Evolutionary conservation across 2,797 vertebrate genomes (phyloP).

Genomic region (Mormyrus hasselquistii): DNA sequence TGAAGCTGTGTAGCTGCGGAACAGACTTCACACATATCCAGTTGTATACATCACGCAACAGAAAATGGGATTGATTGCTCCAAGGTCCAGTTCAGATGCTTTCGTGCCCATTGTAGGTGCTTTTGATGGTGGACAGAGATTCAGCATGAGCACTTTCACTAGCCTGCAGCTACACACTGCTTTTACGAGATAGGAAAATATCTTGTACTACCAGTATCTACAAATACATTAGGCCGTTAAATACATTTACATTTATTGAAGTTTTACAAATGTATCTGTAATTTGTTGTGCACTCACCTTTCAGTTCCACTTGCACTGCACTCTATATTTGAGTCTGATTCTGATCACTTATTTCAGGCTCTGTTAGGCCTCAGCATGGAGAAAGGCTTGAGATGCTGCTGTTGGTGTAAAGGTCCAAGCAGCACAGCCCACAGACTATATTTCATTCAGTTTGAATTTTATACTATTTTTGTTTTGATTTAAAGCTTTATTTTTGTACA

Average conservation of each 20-base stretch:
- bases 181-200: neutral
- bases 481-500: neutral
- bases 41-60: neutral
- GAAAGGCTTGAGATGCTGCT: neutral
- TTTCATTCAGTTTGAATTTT: neutral
- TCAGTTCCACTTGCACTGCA: neutral
- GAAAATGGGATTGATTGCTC: neutral
- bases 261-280: neutral
- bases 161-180: neutral
- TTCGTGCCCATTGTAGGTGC: neutral
- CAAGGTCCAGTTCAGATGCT: neutral
- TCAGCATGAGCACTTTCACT: neutral
- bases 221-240: neutral
- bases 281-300: neutral
- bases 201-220: neutral
- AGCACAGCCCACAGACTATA: neutral
- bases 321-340: neutral
- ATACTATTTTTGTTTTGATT: neutral
- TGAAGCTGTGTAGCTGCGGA: neutral
- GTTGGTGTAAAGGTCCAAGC: neutral
- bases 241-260: neutral
- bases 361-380: neutral
- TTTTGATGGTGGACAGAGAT: neutral
- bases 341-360: neutral
- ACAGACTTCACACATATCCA: too few species aligned